Evolutionary conservation across 1,140 invertebrate genomes (phyloP).

Genomic region (Lepidotrigona ventralis): DNA sequence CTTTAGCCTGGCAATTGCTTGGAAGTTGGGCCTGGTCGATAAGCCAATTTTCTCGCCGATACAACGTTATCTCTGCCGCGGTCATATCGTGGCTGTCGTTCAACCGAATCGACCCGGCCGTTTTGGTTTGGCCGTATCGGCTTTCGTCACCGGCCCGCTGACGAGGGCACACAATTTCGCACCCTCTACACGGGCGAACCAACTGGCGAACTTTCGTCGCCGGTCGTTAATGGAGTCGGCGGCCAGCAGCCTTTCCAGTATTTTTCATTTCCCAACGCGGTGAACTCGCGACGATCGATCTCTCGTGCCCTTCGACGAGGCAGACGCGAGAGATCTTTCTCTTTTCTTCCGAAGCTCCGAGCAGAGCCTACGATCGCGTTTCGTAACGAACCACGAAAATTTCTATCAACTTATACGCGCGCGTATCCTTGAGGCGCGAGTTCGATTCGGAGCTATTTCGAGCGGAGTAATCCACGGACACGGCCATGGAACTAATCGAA

Average conservation of each 20-base stretch:
- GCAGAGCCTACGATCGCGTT: too few relatives aligned
- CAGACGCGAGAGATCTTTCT: too few relatives aligned
- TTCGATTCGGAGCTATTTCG: constrained; percentile 41
- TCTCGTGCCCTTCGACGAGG: too few relatives aligned
- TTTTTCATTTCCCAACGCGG: background rate
- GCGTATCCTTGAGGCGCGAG: constrained; percentile 11
- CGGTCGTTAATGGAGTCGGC: background rate
- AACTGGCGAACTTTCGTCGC: background rate
- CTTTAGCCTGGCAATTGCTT: constrained; percentile 4
- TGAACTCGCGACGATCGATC: background rate
- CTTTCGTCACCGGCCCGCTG: constrained; percentile 1
- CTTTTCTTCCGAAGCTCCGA: background rate
- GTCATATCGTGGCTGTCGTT: constrained; percentile 41
- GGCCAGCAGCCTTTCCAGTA: background rate
- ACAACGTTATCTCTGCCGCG: constrained; percentile 43
- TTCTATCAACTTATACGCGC: constrained; percentile 23
- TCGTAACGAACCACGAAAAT: too few relatives aligned
- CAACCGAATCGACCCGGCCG: constrained; percentile 49
- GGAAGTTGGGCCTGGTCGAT: constrained; percentile 44
- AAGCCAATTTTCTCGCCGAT: constrained; percentile 62
- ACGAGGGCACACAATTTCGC: constrained; percentile 4
- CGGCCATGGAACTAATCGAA: constrained; percentile 27
- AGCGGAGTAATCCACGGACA: constrained; percentile 19
- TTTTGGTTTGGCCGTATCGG: constrained; percentile 36
- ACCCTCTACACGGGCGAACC: background rate